Evolutionary conservation across 2,113 vertebrate genomes (phyloP).

Genomic region (Coturnix japonica): DNA sequence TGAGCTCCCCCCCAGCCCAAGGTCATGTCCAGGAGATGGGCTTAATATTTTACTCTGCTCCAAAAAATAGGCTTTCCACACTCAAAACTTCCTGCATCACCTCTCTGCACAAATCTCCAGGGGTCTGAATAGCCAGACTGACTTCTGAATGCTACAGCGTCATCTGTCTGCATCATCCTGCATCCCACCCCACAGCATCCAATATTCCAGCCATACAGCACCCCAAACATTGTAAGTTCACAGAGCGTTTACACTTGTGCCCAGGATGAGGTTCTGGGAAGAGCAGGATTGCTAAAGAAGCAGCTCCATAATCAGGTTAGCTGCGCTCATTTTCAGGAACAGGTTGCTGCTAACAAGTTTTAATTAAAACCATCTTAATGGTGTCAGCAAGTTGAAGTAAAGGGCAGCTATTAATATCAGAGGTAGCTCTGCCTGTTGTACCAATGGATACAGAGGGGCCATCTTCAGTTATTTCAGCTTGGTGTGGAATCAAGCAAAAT

Average conservation of each 20-base stretch:
- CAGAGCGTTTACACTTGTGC: neutral
- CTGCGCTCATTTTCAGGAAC: slow-evolving; percentile 21
- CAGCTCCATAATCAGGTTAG: neutral
- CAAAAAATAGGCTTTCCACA: neutral
- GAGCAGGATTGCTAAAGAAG: neutral
- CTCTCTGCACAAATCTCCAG: neutral
- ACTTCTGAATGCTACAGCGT: neutral
- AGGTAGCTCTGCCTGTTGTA: neutral
- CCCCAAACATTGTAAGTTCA: neutral
- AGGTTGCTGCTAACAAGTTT: slow-evolving; percentile 50
- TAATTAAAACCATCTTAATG: slow-evolving; percentile 63
- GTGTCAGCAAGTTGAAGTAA: slow-evolving; percentile 58
- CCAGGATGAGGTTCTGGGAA: neutral
- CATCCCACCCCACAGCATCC: neutral
- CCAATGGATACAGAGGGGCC: fast-evolving
- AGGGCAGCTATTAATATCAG: slow-evolving; percentile 20
- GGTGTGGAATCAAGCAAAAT: neutral
- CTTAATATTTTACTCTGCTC: neutral
- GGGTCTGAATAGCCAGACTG: neutral
- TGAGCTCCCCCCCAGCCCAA: neutral
- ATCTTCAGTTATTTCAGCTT: neutral
- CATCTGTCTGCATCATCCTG: neutral
- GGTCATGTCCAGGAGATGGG: neutral
- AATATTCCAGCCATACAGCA: neutral
- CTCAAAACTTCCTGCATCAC: neutral